Conservation (phyloP, 1,140 invertebrate genomes). For the Harpegnathos saltator region DNA sequence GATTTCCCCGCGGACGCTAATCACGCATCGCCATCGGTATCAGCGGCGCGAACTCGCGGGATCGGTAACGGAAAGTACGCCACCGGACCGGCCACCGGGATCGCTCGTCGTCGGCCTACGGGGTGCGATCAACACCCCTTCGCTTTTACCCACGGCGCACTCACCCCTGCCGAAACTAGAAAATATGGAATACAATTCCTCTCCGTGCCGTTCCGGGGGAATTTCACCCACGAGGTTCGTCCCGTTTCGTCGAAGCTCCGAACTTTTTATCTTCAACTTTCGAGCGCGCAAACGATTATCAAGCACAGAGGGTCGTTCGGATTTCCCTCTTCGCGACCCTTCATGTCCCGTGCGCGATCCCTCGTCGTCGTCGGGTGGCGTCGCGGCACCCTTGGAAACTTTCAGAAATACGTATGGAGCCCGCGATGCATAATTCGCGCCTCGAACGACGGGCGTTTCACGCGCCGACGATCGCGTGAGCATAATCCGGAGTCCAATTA, state of each 20-base stretch:
- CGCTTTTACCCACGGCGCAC: no score
- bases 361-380: no score
- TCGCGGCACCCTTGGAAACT: not conserved
- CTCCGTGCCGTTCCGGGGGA: no score
- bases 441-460: slow-evolving; percentile 74
- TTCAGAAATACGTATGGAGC: slow-evolving; percentile 34
- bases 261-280: not conserved
- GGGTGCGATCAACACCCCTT: no score
- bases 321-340: not conserved
- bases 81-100: not conserved
- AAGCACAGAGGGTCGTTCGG: not conserved
- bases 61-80: slow-evolving; percentile 20
- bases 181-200: no score
- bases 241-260: no score
- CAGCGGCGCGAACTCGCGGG: slow-evolving; percentile 60
- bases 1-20: slow-evolving; percentile 84
- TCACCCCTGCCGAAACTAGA: no score
- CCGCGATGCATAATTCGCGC: slow-evolving; percentile 71
- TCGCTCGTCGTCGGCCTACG: not conserved
- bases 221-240: no score
- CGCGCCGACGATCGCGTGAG: slow-evolving; percentile 70
- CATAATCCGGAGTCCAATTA: slow-evolving; percentile 82
- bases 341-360: not conserved
- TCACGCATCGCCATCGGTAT: slow-evolving; percentile 79
- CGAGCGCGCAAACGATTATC: not conserved